phyloP scores from a whole-genome alignment of 1,140 invertebrate species.

The Trichonephila clavata region DNA sequence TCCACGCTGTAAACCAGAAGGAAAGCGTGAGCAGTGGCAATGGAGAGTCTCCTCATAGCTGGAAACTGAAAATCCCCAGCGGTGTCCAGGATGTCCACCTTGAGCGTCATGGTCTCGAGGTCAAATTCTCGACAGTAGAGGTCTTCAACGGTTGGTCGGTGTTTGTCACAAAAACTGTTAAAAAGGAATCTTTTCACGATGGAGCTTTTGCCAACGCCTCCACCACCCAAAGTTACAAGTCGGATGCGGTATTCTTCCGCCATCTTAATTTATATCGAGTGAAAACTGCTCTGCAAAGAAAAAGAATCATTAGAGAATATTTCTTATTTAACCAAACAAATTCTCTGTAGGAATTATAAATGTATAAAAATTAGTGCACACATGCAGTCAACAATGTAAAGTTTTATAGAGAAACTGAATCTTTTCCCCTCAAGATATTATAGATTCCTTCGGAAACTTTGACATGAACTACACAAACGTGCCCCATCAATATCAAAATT shows the following conservation, averaged over 20 bases:
- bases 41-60: constrained; percentile 90
- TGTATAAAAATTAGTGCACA: no score
- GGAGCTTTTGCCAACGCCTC: constrained; percentile 92
- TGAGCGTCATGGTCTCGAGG: constrained; percentile 84
- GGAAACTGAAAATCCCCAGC: constrained; percentile 93
- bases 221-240: constrained; percentile 90
- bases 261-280: not conserved
- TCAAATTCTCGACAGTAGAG: constrained; percentile 93
- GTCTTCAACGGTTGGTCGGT: constrained; percentile 94
- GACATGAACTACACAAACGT: no score
- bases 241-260: constrained; percentile 87
- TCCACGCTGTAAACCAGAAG: constrained; percentile 92
- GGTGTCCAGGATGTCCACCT: constrained; percentile 93
- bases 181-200: constrained; percentile 93
- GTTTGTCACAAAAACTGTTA: constrained; percentile 91
- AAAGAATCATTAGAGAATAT: no score
- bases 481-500: no score
- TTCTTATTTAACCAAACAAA: no score
- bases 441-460: no score
- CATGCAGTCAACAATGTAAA: no score
- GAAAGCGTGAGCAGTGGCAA: constrained; percentile 94
- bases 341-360: no score
- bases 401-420: no score
- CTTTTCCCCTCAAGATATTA: no score
- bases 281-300: not conserved